Conservation (phyloP, 1,140 invertebrate genomes). For the Trichonephila clavata region DNA sequence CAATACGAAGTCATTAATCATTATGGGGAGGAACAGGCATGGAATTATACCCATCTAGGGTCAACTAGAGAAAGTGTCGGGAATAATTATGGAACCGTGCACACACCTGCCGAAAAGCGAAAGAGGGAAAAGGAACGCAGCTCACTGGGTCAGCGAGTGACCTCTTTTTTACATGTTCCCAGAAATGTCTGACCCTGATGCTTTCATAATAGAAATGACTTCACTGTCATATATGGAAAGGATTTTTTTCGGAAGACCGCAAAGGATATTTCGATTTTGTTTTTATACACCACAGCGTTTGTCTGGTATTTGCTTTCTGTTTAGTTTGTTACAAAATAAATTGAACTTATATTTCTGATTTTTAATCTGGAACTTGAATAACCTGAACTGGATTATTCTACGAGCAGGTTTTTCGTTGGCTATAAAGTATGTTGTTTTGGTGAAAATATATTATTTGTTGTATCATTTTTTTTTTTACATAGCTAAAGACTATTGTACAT, state of each 20-base stretch:
- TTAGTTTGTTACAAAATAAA: background rate
- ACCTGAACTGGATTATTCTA: no score
- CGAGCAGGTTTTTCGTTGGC: no score
- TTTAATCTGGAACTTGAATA: no score
- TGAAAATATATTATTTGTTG: no score
- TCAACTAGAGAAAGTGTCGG: background rate
- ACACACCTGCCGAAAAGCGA: background rate
- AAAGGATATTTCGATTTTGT: background rate
- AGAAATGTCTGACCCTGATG: conserved; percentile 12
- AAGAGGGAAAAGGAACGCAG: background rate
- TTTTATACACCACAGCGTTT: background rate
- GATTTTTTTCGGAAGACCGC: background rate
- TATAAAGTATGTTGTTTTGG: no score
- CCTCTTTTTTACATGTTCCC: background rate
- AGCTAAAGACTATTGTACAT: no score
- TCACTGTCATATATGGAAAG: conserved; percentile 33
- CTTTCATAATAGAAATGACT: background rate
- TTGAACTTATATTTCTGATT: background rate
- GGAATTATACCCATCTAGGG: background rate
- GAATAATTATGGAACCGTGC: background rate
- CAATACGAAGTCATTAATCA: background rate
- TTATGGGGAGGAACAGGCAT: background rate
- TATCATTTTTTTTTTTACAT: no score
- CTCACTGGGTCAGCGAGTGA: background rate
- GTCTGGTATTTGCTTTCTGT: background rate